Base-by-base conservation (phyloP, 2,888 invertebrate species). In the Drosophila quinaria region DNA sequence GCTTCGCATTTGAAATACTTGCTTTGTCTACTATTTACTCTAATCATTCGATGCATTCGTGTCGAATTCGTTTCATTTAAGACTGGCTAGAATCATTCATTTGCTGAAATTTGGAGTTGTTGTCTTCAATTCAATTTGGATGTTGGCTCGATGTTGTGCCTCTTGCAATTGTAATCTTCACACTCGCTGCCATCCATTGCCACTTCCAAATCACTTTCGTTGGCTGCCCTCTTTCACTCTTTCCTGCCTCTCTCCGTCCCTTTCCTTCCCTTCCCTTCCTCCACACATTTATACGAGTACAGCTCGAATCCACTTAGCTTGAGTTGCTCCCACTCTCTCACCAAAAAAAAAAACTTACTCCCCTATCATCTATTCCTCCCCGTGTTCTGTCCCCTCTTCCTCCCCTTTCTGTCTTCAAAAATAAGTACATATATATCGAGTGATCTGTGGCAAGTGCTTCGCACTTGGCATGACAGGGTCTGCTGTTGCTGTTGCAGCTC, bases 371-470 rank as follows among this genome's bases (percentile, higher is more conserved):
- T n/a, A 19, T 42, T 19, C 49, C 25, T 25, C 46, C 46, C 9
- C 4, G 25, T 1, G 5, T 19, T 4, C 41, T 22, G 52, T 8
- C n/a, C 29, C 17, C 22, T 22, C 17, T 0, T 3, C 11, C 29
- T 33, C 13, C 11, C 19, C 6, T 42, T 31, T 42, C 33, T 15
- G 55, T 3, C 44, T 56, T 47, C n/a, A 58, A 42, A 74, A 55
- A 75, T 72, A 77, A 77, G 73, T 22, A 22, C 22, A 22, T 77
- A 70, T 50, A 73, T 78, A 74, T 85, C 70, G 68, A 84, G 74
- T 81, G 80, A 81, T 81, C 81, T 81, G 80, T 39, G 74, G 74
- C 76, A 77, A 70, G 82, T 74, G 74, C 82, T 73, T 84, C 79
- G 85, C 80, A 85, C 84, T 78, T 70, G 73, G 78, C 65, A 70